These are phyloP conservation scores for Melanostigma gelatinosum DNA, from an alignment of 2,113 vertebrate species.

Conservation along the genomic window DNA sequence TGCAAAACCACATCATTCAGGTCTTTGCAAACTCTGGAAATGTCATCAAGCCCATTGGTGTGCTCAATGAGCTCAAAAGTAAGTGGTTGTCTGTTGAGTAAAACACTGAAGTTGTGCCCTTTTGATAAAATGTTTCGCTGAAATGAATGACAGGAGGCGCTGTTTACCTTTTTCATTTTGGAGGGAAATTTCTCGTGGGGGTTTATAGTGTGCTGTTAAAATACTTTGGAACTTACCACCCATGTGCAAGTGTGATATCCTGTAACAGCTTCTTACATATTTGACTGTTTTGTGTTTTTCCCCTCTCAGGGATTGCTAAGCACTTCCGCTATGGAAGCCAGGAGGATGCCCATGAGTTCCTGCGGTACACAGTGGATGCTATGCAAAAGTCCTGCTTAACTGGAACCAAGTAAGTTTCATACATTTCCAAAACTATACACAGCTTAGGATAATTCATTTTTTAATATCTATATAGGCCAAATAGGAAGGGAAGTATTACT, in stretches of 20 bases:
- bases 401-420: conserved; percentile 89
- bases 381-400: conserved; percentile 97
- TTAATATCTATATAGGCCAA: neutral
- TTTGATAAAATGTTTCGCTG: conserved; percentile 6
- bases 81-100: conserved; percentile 13
- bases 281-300: neutral
- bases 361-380: conserved; percentile 95
- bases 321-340: conserved; percentile 96
- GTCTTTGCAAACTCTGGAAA: conserved; percentile 92
- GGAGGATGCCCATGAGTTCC: conserved; percentile 97
- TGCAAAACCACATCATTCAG: conserved; percentile 95
- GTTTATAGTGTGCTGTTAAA: neutral
- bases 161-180: conserved; percentile 55
- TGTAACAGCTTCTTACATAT: neutral
- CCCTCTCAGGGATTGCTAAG: conserved; percentile 90
- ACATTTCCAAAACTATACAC: neutral
- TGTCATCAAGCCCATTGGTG: conserved; percentile 92
- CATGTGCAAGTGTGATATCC: neutral
- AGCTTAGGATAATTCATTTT: neutral
- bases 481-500: neutral
- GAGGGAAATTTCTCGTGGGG: conserved; percentile 46
- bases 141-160: conserved; percentile 34
- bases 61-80: conserved; percentile 95
- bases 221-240: neutral
- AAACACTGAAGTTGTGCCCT: neutral